phyloP scores from a whole-genome alignment of 2,797 vertebrate genomes.

The Morus bassanus region DNA sequence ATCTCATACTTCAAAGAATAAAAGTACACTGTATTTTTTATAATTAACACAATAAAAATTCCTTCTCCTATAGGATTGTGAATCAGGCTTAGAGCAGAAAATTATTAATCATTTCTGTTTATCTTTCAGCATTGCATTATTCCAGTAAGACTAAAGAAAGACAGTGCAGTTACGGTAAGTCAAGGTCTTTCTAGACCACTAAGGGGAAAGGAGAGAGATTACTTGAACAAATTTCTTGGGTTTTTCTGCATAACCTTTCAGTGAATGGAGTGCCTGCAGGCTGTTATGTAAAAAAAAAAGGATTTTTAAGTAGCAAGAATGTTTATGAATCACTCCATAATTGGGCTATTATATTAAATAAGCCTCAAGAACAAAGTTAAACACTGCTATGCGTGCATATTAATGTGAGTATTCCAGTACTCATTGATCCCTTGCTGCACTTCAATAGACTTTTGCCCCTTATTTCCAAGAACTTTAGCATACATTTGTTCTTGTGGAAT shows the following conservation, averaged over 20 bases:
- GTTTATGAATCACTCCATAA: not conserved
- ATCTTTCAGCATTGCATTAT: slow-evolving; percentile 37
- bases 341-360: not conserved
- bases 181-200: not conserved
- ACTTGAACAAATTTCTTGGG: not conserved
- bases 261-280: not conserved
- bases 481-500: not conserved
- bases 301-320: not conserved
- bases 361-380: not conserved
- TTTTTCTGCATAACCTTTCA: not conserved
- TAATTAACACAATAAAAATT: not conserved
- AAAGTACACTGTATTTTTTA: not conserved
- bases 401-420: not conserved
- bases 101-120: slow-evolving; percentile 18
- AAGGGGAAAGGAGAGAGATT: not conserved
- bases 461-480: not conserved
- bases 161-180: slow-evolving; percentile 75
- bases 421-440: not conserved
- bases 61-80: not conserved
- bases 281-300: not conserved
- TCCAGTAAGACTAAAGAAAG: slow-evolving; percentile 48
- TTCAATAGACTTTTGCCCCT: not conserved
- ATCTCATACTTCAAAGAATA: not conserved
- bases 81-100: not conserved
- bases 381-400: not conserved